Base-by-base conservation (phyloP, 2,113 vertebrate species). In the Chloropsis hardwickii region DNA sequence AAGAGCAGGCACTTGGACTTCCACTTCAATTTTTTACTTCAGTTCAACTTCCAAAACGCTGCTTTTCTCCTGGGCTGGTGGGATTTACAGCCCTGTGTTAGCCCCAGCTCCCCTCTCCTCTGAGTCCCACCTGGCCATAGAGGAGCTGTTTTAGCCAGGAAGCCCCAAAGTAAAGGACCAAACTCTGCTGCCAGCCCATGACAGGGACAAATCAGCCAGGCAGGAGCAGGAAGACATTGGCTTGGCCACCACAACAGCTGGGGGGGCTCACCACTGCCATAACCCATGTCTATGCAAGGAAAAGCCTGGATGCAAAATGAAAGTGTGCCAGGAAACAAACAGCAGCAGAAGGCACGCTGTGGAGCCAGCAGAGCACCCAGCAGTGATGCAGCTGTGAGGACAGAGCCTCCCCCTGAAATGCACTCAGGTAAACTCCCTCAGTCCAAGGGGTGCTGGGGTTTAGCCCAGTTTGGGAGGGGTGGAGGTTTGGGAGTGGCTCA, bases 391-490 rank as follows among this genome's bases (percentile, higher is more conserved):
- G 82, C 28, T 2, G 0, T 3, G 48, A 40, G 64, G 29, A 6
- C 25, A 48, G 50, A 54, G 14, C 70, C 27, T 33, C 27, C 5
- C 3, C 40, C 29, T 12, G 5, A n/a, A 70, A 33, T 0, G 7
- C 20, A 14, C 58, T 62, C 13, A 12, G 12, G 1, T 5, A 3
- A 65, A 4, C 2, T 10, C 40, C 44, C 29, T 9, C 1, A 1
- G 29, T 4, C 62, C 62, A 16, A 16, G 57, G 37, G 11, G 11
- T 4, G 64, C 14, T 28, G 42, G 42, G 20, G 44, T 48, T 64
- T 8, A 37, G 47, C 25, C 40, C 45, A 7, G 1, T 50, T 60
- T 45, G 83, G 62, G 72, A 31, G 35, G n/a, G 31, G 23, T 1
- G 0, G 28, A 56, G 57, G 33, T 24, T 1, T 45, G 42, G 1